A percentile compares a stretch with the other conserved stretches of the same genome.
phyloP scores from a whole-genome alignment of 2,888 invertebrate species.

The Agrochola lota region DNA sequence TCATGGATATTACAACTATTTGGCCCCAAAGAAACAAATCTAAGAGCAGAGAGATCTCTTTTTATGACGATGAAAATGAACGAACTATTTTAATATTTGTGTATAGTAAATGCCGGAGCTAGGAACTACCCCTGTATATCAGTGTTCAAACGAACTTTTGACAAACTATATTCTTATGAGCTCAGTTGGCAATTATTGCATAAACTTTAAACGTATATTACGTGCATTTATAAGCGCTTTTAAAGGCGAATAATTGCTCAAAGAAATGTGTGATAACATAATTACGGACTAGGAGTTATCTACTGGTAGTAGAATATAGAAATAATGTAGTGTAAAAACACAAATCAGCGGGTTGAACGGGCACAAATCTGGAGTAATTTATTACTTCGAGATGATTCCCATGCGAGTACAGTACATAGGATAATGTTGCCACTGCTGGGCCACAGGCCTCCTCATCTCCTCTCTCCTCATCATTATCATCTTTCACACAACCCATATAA shows the following conservation, averaged over 20 bases:
- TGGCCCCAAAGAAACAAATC: constrained; percentile 88
- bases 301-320: constrained; percentile 46
- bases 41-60: constrained; percentile 82
- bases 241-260: constrained; percentile 52
- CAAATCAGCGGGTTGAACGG: constrained; percentile 27
- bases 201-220: constrained; percentile 21
- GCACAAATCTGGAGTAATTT: not conserved
- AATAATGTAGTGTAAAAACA: constrained; percentile 24
- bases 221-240: constrained; percentile 56
- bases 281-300: constrained; percentile 61
- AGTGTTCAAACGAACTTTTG: constrained; percentile 43
- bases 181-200: constrained; percentile 54
- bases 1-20: constrained; percentile 88
- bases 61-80: constrained; percentile 68
- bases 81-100: constrained; percentile 63
- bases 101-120: constrained; percentile 75
- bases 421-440: too few relatives aligned
- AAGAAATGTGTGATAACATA: constrained; percentile 45
- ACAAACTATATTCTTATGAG: constrained; percentile 42
- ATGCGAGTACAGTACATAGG: not conserved
- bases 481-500: too few relatives aligned
- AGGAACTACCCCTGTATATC: constrained; percentile 73
- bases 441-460: too few relatives aligned
- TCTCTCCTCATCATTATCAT: too few relatives aligned
- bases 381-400: not conserved